Evolutionary conservation across 2,797 vertebrate genomes (phyloP).

Genomic region (Pseudochirops corinnae): DNA sequence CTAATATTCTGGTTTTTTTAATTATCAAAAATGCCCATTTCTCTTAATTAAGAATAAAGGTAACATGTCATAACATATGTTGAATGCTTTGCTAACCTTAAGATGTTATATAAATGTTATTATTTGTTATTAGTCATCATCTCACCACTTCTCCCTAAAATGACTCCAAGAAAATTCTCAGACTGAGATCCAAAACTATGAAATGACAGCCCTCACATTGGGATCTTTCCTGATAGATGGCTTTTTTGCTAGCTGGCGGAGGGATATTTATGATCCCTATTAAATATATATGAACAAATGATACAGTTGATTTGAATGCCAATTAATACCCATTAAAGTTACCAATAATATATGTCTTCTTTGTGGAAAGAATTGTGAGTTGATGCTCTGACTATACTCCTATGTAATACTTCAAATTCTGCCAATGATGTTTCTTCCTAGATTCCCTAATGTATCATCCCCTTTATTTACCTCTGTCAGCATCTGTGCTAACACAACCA

Average conservation of each 20-base stretch:
- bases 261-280: slow-evolving; percentile 62
- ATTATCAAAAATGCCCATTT: background rate
- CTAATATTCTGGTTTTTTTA: background rate
- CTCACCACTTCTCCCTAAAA: background rate
- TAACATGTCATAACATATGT: background rate
- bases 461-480: slow-evolving; percentile 47
- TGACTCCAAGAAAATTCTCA: slow-evolving; percentile 60
- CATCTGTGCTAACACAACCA: background rate
- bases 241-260: slow-evolving; percentile 55
- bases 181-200: slow-evolving; percentile 47
- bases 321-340: slow-evolving; percentile 73
- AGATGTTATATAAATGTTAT: background rate
- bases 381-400: slow-evolving; percentile 68
- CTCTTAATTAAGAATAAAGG: background rate
- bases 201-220: slow-evolving; percentile 67
- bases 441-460: background rate
- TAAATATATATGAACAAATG: slow-evolving; percentile 67
- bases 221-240: slow-evolving; percentile 61
- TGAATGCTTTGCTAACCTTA: background rate
- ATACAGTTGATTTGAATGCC: slow-evolving; percentile 73
- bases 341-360: slow-evolving; percentile 70
- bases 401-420: slow-evolving; percentile 58
- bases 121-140: background rate
- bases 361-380: slow-evolving; percentile 65
- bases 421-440: slow-evolving; percentile 39